These are phyloP conservation scores for Carlito syrichta DNA, from an alignment of 2,113 vertebrate species.

Conservation along the genomic window DNA sequence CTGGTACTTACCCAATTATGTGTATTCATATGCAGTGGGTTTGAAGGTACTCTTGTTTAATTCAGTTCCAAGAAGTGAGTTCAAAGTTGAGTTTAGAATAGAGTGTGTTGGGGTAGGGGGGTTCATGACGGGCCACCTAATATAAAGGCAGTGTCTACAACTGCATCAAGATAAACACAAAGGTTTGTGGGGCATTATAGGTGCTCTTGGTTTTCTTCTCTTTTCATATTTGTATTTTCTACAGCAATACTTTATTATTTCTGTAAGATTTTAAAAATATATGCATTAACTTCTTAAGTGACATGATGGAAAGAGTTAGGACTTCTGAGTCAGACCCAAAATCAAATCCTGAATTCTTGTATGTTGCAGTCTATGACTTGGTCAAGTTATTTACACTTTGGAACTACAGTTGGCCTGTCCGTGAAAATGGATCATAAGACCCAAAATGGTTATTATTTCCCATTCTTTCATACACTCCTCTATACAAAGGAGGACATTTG, in stretches of 20 bases:
- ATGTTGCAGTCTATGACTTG: neutral
- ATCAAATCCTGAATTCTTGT: neutral
- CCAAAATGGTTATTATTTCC: neutral
- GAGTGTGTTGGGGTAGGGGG: neutral
- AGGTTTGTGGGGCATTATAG: neutral
- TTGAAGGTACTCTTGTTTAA: conserved; percentile 30
- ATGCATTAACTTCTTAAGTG: neutral
- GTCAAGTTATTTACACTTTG: neutral
- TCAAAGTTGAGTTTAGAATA: conserved; percentile 63
- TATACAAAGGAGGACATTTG: neutral
- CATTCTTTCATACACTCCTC: neutral
- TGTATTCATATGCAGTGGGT: neutral
- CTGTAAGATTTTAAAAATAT: neutral
- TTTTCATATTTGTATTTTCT: neutral
- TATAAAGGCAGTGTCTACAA: neutral
- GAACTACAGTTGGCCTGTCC: neutral
- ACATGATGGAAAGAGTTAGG: neutral
- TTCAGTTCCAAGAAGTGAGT: conserved; percentile 1
- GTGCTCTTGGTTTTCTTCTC: neutral
- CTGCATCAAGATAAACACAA: neutral
- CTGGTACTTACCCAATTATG: conserved; percentile 38
- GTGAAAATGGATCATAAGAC: neutral
- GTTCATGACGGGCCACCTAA: neutral
- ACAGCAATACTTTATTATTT: neutral
- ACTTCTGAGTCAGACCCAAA: neutral